phyloP scores from a whole-genome alignment of 2,113 vertebrate species.

The Centropus bengalensis region DNA sequence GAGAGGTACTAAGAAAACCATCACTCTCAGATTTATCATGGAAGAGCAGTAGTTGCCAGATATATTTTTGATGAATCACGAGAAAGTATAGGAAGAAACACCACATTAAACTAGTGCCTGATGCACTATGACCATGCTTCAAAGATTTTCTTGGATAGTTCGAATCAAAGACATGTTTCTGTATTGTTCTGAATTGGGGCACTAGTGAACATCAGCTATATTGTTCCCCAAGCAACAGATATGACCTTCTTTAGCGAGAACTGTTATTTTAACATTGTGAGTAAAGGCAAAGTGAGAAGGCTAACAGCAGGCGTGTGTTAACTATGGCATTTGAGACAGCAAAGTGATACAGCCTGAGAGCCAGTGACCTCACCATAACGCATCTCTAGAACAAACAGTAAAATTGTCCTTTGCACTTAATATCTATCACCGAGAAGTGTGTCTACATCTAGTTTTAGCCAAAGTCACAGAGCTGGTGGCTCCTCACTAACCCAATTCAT shows the following conservation, averaged over 20 bases:
- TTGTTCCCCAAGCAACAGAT: background rate
- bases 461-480: background rate
- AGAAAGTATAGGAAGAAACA: background rate
- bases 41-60: background rate
- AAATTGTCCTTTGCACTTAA: background rate
- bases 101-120: background rate
- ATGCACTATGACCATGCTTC: background rate
- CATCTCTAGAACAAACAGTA: background rate
- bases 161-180: background rate
- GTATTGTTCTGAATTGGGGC: background rate
- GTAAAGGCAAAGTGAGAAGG: background rate
- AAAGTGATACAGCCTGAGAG: background rate
- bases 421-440: background rate
- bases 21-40: background rate
- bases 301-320: background rate
- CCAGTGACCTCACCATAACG: background rate
- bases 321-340: background rate
- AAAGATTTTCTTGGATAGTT: background rate
- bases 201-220: background rate
- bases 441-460: background rate
- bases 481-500: background rate
- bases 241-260: background rate
- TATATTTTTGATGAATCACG: background rate
- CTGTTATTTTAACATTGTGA: background rate
- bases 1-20: background rate